Conservation (phyloP, 2,797 vertebrate genomes). For the Pitangus sulphuratus region DNA sequence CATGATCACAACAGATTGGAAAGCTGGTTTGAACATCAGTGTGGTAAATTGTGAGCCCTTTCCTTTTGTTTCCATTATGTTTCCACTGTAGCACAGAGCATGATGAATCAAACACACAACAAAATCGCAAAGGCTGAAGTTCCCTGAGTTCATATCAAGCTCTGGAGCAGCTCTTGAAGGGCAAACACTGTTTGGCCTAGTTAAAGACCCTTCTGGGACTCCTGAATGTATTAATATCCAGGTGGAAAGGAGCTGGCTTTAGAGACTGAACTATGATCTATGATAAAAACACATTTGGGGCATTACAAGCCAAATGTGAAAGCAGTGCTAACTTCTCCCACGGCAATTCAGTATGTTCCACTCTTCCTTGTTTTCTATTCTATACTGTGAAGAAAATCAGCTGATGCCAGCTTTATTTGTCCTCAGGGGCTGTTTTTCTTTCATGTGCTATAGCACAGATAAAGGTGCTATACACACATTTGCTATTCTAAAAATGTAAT, state of each 20-base stretch:
- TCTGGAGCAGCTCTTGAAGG: neutral
- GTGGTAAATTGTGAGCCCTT: neutral
- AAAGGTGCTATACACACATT: fast-evolving
- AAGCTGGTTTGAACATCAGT: neutral
- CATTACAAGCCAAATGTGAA: neutral
- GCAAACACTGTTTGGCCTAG: neutral
- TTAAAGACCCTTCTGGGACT: neutral
- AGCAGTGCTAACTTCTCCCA: neutral
- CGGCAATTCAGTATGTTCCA: neutral
- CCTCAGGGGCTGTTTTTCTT: neutral
- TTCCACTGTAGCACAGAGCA: neutral
- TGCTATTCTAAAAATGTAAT: neutral
- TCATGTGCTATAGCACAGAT: neutral
- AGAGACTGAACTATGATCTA: neutral
- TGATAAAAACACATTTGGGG: neutral
- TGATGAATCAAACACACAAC: neutral
- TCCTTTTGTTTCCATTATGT: neutral
- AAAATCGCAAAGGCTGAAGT: neutral
- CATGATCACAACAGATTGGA: neutral
- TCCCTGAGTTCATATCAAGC: neutral
- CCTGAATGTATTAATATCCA: neutral
- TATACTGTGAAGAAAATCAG: neutral
- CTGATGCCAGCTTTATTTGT: neutral
- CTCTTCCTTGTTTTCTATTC: neutral
- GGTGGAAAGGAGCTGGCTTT: neutral